Evolutionary conservation across 64 coral and sea anemone species (phyloP).

Genomic region (Exaiptasia diaphana): DNA sequence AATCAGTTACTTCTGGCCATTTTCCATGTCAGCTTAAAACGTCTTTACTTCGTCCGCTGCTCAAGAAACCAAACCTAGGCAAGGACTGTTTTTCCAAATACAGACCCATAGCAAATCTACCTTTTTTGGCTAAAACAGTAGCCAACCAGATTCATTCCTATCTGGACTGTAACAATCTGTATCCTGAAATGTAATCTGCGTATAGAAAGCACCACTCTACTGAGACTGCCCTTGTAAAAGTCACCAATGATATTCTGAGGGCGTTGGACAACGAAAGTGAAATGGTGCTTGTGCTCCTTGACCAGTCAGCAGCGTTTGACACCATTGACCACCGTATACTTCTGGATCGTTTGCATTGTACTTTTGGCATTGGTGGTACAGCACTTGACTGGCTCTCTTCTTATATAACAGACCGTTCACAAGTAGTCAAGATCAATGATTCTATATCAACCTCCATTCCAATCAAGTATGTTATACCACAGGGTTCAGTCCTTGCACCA

Average conservation of each 20-base stretch:
- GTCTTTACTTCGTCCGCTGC: neutral
- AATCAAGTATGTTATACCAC: too few relatives aligned
- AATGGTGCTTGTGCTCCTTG: neutral
- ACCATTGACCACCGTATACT: constrained; percentile 12
- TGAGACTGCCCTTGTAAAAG: neutral
- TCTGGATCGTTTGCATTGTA: neutral
- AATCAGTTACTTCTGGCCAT: neutral
- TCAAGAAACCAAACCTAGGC: neutral
- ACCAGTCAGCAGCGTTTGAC: constrained; percentile 4
- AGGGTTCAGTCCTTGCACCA: neutral
- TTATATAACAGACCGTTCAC: neutral
- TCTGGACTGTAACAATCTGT: neutral
- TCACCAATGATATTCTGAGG: neutral
- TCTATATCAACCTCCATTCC: neutral
- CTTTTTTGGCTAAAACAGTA: neutral
- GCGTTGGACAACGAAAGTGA: neutral
- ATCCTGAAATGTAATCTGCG: neutral
- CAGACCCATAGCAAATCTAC: neutral
- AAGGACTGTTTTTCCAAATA: neutral
- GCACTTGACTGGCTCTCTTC: neutral
- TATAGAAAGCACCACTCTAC: neutral
- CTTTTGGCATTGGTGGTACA: neutral
- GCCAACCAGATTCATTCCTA: neutral
- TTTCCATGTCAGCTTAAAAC: neutral
- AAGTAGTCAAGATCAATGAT: neutral